These are phyloP conservation scores for Phalanger gymnotis DNA, from an alignment of 2,797 vertebrate species.

Conservation along the genomic window DNA sequence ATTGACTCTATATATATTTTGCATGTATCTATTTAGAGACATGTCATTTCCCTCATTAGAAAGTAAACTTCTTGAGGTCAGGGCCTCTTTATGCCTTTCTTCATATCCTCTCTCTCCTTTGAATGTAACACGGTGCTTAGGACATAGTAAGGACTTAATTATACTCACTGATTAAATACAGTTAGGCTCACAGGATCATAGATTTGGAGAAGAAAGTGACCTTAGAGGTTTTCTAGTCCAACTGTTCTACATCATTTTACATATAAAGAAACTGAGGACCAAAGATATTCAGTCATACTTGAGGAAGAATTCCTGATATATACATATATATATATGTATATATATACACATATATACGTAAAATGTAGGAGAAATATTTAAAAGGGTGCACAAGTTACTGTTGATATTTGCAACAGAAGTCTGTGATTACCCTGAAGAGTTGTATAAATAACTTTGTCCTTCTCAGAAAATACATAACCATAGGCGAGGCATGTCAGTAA, in stretches of 20 bases:
- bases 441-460: background rate
- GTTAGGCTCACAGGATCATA: background rate
- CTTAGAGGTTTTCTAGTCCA: background rate
- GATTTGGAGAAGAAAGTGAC: background rate
- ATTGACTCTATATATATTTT: background rate
- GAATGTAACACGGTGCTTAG: background rate
- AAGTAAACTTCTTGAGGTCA: background rate
- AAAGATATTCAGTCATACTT: background rate
- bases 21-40: background rate
- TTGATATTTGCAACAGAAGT: background rate
- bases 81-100: background rate
- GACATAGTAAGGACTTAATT: background rate
- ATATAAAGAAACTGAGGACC: background rate
- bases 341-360: background rate
- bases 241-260: background rate
- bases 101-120: background rate
- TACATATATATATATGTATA: no score
- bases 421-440: conserved; percentile 1
- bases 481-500: background rate
- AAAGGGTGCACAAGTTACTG: background rate
- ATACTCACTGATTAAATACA: background rate
- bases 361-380: background rate
- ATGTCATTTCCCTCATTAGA: background rate
- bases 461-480: conserved; percentile 14
- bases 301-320: background rate